Base-by-base conservation (phyloP, 2,113 vertebrate genomes). In the Anolis sagrei region DNA sequence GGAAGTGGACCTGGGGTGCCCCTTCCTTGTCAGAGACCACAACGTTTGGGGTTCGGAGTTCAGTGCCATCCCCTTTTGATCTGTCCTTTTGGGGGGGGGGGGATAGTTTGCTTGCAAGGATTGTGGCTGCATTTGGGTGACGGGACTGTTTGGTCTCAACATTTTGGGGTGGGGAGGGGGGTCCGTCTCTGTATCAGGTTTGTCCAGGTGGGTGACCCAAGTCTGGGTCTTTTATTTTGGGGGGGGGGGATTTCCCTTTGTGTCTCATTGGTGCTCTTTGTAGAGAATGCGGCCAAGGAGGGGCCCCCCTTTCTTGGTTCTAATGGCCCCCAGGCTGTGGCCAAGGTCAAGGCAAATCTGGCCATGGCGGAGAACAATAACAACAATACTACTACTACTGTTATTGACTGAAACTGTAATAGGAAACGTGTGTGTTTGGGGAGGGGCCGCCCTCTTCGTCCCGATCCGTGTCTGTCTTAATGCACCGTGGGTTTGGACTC, bases 391-490 rank as follows among this genome's bases (percentile, higher is more conserved):
- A 58, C 1, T 14, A 58, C 18, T 18, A 58, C 18, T 14, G 18
- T 54, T 34, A 54, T 54, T 54, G 34, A 54, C 54, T 62, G n/a
- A 62, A 34, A 23, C 44, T 74, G 69, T 48, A 19, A 74, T 86
- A 86, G 78, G 77, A 80, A 80, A 27, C 66, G 39, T 18, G 10
- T 39, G 8, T 29, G 39, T 64, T 58, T 49, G 4, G 68, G 8
- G 76, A 16, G 23, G 76, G 54, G 8, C 10, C 8, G 51, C n/a
- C 13, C 9, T 2, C 32, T 13, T 64, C 44, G 25, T 64, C 23
- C 13, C 70, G 78, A 75, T 25, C 74, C 54, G 27, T 75, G 23
- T 73, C 76, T 86, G 84, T 64, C 77, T 80, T 66, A 27, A 10
- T 19, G n/a, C 79, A 51, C 66, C 49, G 61, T 80, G 34, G 23